phyloP scores from a whole-genome alignment of 2,113 vertebrate species.

The Hipposideros armiger region DNA sequence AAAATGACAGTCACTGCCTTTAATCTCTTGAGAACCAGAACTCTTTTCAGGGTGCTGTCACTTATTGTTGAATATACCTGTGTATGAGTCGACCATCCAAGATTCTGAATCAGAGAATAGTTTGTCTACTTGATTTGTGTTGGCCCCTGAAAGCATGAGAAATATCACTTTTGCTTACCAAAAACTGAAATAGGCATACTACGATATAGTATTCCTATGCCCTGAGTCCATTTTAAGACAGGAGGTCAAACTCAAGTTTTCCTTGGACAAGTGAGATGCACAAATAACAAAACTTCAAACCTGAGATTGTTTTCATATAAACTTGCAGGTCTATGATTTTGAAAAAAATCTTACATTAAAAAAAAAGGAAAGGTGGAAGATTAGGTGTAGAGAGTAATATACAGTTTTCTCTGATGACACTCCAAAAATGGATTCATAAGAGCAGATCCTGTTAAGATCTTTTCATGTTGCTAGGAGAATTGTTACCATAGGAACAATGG shows the following conservation, averaged over 20 bases:
- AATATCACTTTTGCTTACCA: conserved; percentile 66
- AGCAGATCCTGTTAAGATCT: conserved; percentile 68
- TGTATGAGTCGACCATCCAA: background rate
- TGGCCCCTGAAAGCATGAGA: background rate
- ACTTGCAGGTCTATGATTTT: background rate
- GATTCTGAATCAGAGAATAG: conserved; percentile 67
- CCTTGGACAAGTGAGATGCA: conserved; percentile 32
- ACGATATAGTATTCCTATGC: background rate
- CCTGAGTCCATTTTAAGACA: background rate
- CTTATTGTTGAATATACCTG: conserved; percentile 61
- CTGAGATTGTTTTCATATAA: background rate
- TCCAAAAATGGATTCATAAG: conserved; percentile 66
- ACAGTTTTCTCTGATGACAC: conserved; percentile 49
- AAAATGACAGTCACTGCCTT: conserved; percentile 71
- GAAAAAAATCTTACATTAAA: background rate
- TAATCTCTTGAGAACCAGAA: conserved; percentile 73
- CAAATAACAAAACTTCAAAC: background rate
- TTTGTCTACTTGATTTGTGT: conserved; percentile 63
- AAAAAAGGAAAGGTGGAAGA: background rate
- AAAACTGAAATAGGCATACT: conserved; percentile 28
- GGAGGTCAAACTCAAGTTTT: conserved; percentile 44
- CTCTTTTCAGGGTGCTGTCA: conserved; percentile 56
- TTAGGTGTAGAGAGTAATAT: background rate
- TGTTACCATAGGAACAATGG: conserved; percentile 76
- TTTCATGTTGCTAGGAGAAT: conserved; percentile 73